A percentile compares a stretch with the other conserved stretches of the same genome.
These are phyloP conservation scores for Clistopyga incitator DNA, from an alignment of 2,888 invertebrate species.

Conservation along the genomic window DNA sequence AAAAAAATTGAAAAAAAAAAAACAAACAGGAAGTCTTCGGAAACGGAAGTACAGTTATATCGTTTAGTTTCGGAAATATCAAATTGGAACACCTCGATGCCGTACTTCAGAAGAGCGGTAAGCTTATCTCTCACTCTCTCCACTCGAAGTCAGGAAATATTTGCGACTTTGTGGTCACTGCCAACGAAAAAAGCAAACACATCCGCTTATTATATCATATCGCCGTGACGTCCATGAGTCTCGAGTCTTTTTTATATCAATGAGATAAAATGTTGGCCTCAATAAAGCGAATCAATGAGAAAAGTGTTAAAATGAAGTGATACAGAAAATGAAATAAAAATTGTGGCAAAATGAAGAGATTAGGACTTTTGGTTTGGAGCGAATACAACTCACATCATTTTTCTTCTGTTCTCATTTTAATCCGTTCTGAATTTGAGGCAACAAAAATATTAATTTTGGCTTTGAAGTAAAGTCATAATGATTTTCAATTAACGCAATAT, in stretches of 20 bases:
- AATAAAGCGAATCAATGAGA: background rate
- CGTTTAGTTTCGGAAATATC: constrained; percentile 21
- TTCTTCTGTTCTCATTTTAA: no score
- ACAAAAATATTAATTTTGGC: background rate
- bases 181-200: constrained; percentile 19
- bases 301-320: no score
- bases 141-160: background rate
- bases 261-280: background rate
- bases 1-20: background rate
- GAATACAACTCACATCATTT: no score
- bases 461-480: background rate
- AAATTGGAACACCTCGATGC: constrained; percentile 65
- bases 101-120: constrained; percentile 72
- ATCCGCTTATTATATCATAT: background rate
- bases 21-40: background rate
- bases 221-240: background rate
- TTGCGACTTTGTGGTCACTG: background rate
- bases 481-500: no score
- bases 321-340: no score
- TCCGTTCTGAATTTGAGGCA: background rate
- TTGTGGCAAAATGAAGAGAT: no score
- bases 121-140: constrained; percentile 48
- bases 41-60: background rate
- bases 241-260: background rate
- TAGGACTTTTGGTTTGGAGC: no score